Evolutionary conservation across 2,797 vertebrate genomes (phyloP).

Genomic region (Acipenser transmontanus): DNA sequence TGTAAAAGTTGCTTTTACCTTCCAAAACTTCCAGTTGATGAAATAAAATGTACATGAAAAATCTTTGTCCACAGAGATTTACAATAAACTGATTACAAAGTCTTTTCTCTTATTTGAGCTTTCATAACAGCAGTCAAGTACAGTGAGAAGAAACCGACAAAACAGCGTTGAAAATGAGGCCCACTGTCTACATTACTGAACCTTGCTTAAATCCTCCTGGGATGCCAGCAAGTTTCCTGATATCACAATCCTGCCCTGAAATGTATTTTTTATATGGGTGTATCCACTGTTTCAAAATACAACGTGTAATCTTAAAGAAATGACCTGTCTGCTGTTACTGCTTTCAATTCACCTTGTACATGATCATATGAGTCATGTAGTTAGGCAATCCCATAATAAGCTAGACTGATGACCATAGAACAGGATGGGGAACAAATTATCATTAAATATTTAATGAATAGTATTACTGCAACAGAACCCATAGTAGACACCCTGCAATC

Average conservation of each 20-base stretch:
- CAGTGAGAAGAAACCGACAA: no score
- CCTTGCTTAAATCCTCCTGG: no score
- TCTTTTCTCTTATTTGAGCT: no score
- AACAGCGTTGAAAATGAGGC: no score
- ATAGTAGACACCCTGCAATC: no score
- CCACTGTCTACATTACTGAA: no score
- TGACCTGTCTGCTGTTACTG: constrained; percentile 31
- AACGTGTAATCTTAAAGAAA: constrained; percentile 24
- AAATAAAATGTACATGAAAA: no score
- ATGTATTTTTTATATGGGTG: constrained; percentile 42
- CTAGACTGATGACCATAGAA: constrained; percentile 16
- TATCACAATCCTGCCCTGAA: constrained; percentile 26
- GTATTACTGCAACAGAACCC: neutral
- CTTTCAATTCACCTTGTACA: neutral
- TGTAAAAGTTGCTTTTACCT: no score
- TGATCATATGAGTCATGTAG: constrained; percentile 36
- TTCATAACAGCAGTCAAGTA: no score
- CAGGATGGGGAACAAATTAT: constrained; percentile 21
- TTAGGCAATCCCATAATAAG: constrained; percentile 22
- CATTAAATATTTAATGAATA: constrained; percentile 21
- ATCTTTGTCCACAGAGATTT: no score
- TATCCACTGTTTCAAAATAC: constrained; percentile 55
- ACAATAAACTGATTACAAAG: no score
- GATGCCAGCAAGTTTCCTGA: neutral
- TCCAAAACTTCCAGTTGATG: no score